These are phyloP conservation scores for Rhodinocichla rosea DNA, from an alignment of 2,113 vertebrate genomes.

Conservation along the genomic window DNA sequence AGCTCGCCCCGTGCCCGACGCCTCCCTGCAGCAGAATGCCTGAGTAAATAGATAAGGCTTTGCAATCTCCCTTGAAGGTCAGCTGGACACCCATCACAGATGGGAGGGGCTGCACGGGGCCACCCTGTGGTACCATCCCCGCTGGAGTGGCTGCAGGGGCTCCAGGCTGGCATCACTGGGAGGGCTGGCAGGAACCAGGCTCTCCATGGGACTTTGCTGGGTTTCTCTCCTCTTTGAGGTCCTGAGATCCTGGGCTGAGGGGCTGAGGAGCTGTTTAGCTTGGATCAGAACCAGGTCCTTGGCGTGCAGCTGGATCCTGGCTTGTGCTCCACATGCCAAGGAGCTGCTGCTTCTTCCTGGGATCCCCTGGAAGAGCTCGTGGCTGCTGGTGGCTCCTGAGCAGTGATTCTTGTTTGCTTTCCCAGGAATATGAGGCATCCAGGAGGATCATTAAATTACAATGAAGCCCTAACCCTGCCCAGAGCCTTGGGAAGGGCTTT, in stretches of 20 bases:
- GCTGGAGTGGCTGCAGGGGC: not conserved
- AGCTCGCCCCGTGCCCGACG: not conserved
- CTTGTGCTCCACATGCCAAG: fast-evolving
- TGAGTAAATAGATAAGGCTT: slow-evolving; percentile 55
- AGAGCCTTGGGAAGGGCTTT: not conserved
- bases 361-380: not conserved
- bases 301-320: not conserved
- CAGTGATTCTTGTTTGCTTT: fast-evolving
- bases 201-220: not conserved
- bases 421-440: not conserved
- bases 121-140: fast-evolving
- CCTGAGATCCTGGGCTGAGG: not conserved
- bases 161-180: fast-evolving
- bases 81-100: not conserved
- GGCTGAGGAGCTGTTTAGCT: not conserved
- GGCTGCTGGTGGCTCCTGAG: not conserved
- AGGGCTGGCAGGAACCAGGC: not conserved
- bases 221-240: not conserved
- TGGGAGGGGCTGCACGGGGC: not conserved
- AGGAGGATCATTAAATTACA: not conserved
- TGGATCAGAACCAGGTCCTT: not conserved
- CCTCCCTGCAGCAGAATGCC: slow-evolving; percentile 43
- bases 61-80: slow-evolving; percentile 60
- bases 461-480: not conserved
- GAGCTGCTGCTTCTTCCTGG: not conserved